Evolutionary conservation across 2,888 invertebrate genomes (phyloP), one percentile per base, ranked within the genome.

Genomic region (Agrotis exclamationis): DNA sequence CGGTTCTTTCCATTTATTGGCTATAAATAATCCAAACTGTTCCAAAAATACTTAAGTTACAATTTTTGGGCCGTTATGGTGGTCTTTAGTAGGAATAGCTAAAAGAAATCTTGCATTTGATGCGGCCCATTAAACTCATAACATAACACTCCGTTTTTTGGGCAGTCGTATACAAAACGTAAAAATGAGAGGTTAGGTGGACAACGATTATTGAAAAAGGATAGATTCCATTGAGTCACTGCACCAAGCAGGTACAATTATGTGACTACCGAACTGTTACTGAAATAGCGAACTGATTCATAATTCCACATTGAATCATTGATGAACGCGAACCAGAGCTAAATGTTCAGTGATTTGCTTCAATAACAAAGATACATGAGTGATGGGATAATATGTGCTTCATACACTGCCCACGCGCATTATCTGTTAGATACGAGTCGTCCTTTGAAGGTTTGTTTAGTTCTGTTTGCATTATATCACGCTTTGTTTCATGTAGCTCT

Each of bases 241-340:
- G 59, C 54, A 68, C 44, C 78, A 80, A 85, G 82, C 80, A 87
- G 69, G 56, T 74, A 82, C 72, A 65, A 71, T 70, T 78, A 69
- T 73, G 66, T 65, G 77, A 73, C 69, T 75, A 70, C 77, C 69
- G 67, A 80, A 77, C 74, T 72, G 83, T 75, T 73, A 81, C 88
- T 77, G 72, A 87, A 89, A 87, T 87, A 86, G 79, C 85, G 66
- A 74, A 72, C 84, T 88, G 88, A 89, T 75, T 89, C 88, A 89
- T 87, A n/a, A 79, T 79, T 75, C 74, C 80, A 81, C 75, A 81
- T 76, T 80, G 84, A 85, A 85, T 85, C 80, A 85, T 84, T 85
- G 70, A 77, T 67, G 59, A 78, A 83, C 79, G 80, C 70, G 76
- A 81, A 77, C 76, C 83, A 83, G 79, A 77, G 70, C 81, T 60